Conservation (phyloP, 2,113 vertebrate species). For the Cettia cetti region DNA sequence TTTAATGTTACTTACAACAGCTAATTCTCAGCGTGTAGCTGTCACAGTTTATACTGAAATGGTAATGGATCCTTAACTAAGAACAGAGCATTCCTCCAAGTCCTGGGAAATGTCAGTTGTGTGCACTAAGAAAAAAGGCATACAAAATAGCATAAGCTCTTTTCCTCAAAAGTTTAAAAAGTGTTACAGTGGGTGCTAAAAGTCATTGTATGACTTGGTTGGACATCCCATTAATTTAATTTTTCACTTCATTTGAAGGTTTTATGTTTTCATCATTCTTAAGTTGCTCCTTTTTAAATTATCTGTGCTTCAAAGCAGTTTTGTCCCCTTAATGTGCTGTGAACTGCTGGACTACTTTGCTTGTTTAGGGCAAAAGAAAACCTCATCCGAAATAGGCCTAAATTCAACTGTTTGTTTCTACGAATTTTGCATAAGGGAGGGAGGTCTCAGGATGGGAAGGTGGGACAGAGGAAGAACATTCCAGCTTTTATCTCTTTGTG, state of each 20-base stretch:
- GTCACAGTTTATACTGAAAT: not conserved
- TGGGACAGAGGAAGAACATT: not conserved
- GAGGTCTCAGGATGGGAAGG: accelerated
- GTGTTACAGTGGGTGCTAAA: not conserved
- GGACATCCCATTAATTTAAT: not conserved
- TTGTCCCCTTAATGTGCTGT: not conserved
- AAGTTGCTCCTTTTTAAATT: not conserved
- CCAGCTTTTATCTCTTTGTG: not conserved
- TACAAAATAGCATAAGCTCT: not conserved
- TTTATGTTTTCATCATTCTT: not conserved
- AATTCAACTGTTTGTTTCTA: not conserved
- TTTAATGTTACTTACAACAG: not conserved
- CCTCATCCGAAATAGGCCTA: not conserved
- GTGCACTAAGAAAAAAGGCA: not conserved
- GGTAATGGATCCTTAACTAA: not conserved
- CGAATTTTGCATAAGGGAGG: not conserved
- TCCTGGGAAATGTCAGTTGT: not conserved
- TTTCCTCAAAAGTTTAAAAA: not conserved
- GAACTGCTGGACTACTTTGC: not conserved
- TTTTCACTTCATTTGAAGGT: conserved; percentile 17
- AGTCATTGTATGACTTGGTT: not conserved
- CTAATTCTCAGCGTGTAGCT: not conserved
- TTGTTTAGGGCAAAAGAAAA: not conserved
- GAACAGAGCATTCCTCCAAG: not conserved
- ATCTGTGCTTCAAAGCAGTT: not conserved